phyloP scores from a whole-genome alignment of 1,140 invertebrate species.

The Pseudoatta argentina region DNA sequence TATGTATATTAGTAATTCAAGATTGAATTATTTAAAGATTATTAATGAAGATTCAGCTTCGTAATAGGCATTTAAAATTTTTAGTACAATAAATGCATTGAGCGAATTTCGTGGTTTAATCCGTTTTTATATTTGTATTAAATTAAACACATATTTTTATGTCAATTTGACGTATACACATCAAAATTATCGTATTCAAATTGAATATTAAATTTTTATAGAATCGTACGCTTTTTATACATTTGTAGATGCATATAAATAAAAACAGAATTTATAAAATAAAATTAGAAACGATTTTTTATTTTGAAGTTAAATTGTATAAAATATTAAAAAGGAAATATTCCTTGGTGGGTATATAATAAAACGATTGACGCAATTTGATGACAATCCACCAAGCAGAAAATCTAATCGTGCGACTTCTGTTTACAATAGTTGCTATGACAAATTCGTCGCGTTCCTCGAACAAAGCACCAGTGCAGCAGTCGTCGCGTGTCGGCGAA shows the following conservation, averaged over 20 bases:
- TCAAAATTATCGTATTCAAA: too few relatives aligned
- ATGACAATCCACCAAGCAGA: background rate
- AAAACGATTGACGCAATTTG: background rate
- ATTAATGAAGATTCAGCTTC: too few relatives aligned
- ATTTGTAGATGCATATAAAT: background rate
- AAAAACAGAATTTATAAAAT: slow-evolving; percentile 7
- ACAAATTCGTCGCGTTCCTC: slow-evolving; percentile 3
- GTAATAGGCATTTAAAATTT: too few relatives aligned
- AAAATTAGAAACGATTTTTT: background rate
- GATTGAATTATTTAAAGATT: too few relatives aligned
- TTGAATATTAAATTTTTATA: background rate
- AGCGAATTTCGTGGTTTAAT: too few relatives aligned
- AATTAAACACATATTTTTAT: too few relatives aligned
- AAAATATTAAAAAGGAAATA: slow-evolving; percentile 13
- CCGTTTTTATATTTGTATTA: too few relatives aligned
- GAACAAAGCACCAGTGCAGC: slow-evolving; percentile 22
- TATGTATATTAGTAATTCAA: too few relatives aligned
- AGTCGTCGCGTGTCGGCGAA: slow-evolving; percentile 37
- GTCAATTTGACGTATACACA: too few relatives aligned
- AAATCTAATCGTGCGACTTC: background rate
- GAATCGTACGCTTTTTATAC: background rate
- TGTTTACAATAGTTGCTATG: slow-evolving; percentile 13
- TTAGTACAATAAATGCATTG: too few relatives aligned
- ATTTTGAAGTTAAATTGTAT: background rate
- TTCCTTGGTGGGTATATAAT: background rate